Percentiles rank a stretch among this genome's conserved stretches.
phyloP scores from a whole-genome alignment of 2,113 vertebrate genomes.

The Echinops telfairi region DNA sequence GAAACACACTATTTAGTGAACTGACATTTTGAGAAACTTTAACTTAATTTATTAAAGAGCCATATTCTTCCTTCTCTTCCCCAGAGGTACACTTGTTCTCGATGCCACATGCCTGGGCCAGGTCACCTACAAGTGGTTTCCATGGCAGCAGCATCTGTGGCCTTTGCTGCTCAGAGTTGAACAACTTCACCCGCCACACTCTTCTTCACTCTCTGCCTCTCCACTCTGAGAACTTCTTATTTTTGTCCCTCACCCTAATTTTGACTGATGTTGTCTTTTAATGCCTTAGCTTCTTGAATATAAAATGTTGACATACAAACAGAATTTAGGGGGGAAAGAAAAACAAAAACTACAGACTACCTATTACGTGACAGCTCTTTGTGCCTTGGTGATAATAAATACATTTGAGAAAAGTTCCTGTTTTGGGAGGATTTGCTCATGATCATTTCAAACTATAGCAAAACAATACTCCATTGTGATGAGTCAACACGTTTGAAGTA shows the following conservation, averaged over 20 bases:
- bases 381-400: slow-evolving; percentile 2
- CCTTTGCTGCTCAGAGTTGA: background rate
- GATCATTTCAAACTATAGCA: background rate
- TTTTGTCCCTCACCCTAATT: background rate
- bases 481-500: background rate
- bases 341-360: background rate
- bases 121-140: background rate
- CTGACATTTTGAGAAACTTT: slow-evolving; percentile 49
- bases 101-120: background rate
- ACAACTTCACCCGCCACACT: background rate
- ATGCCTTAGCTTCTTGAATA: background rate
- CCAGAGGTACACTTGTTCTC: background rate
- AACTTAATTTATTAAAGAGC: slow-evolving; percentile 16
- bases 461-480: background rate
- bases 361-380: background rate
- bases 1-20: slow-evolving; percentile 48
- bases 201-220: background rate
- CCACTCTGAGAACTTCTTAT: background rate
- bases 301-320: background rate
- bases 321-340: background rate
- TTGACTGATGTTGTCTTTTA: slow-evolving; percentile 2
- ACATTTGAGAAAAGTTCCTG: slow-evolving; percentile 15
- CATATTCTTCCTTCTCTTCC: background rate
- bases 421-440: slow-evolving; percentile 5
- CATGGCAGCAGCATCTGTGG: background rate